Conservation (phyloP, 2,797 vertebrate species). For the Phyllotis vaccarum region DNA sequence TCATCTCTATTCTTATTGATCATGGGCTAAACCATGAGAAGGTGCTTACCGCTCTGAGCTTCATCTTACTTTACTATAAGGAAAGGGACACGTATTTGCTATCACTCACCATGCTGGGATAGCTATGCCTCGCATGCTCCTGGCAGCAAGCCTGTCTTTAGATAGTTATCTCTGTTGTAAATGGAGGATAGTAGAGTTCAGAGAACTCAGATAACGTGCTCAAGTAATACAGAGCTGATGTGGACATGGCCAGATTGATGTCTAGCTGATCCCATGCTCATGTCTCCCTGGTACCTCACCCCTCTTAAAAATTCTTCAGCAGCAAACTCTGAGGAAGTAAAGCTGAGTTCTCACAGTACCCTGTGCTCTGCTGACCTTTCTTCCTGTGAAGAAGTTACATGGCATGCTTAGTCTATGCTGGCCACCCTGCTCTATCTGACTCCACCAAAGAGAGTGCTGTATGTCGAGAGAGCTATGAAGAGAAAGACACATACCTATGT, state of each 20-base stretch:
- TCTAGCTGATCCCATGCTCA: not conserved
- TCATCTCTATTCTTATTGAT: slow-evolving; percentile 4
- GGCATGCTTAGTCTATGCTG: not conserved
- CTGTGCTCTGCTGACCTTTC: not conserved
- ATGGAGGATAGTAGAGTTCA: not conserved
- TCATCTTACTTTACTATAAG: slow-evolving; percentile 18
- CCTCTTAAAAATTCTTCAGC: not conserved
- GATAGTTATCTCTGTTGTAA: not conserved
- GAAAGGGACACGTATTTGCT: not conserved
- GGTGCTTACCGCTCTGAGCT: not conserved
- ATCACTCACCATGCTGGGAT: not conserved
- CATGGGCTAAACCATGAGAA: not conserved
- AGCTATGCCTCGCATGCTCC: not conserved
- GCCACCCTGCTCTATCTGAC: not conserved
- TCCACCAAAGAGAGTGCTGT: not conserved
- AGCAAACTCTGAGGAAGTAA: slow-evolving; percentile 2
- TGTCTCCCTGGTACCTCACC: not conserved
- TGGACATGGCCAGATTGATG: not conserved
- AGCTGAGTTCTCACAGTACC: not conserved
- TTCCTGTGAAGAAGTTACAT: not conserved
- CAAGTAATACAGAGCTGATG: not conserved
- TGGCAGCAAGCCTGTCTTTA: not conserved
- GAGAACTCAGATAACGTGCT: not conserved
- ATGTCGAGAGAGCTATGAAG: not conserved
- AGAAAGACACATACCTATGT: not conserved